These are phyloP conservation scores for Coboldia fuscipes DNA, from an alignment of 1,140 invertebrate species.

Conservation along the genomic window DNA sequence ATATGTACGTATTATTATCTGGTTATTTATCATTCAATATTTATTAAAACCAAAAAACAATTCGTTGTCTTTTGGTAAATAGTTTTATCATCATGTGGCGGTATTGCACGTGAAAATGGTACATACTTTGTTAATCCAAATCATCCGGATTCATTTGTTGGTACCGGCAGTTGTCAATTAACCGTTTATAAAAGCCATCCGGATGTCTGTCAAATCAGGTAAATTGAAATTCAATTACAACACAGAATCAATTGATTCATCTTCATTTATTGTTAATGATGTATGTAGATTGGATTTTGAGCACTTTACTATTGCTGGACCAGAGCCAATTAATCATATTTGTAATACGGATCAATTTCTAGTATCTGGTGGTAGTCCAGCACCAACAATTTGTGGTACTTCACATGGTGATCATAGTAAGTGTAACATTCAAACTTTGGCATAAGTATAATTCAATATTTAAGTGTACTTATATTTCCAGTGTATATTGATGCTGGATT, in stretches of 20 bases:
- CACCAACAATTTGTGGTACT: conserved; percentile 57
- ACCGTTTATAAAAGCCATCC: conserved; percentile 51
- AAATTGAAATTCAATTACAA: conserved; percentile 5
- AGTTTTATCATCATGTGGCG: conserved; percentile 59
- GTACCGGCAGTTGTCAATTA: conserved; percentile 59
- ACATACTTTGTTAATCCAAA: conserved; percentile 66
- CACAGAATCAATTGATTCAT: background rate
- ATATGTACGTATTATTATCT: conserved; percentile 12
- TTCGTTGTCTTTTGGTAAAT: background rate
- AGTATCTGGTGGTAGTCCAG: conserved; percentile 56
- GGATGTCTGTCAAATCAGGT: conserved; percentile 65
- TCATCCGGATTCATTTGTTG: conserved; percentile 51
- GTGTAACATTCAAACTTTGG: conserved; percentile 10
- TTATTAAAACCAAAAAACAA: background rate
- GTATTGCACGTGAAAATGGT: conserved; percentile 49
- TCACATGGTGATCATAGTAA: conserved; percentile 72
- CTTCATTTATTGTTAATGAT: conserved; percentile 2
- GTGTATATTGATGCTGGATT: conserved; percentile 66
- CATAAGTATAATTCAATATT: background rate
- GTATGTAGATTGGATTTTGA: conserved; percentile 49
- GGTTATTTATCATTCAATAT: background rate
- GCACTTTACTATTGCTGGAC: conserved; percentile 44
- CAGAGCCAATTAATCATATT: conserved; percentile 48
- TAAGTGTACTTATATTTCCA: conserved; percentile 18
- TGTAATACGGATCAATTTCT: conserved; percentile 71